Evolutionary conservation across 2,797 vertebrate species (phyloP), one percentile per base, ranked within the genome.

Genomic region (Acanthurus tractus): DNA sequence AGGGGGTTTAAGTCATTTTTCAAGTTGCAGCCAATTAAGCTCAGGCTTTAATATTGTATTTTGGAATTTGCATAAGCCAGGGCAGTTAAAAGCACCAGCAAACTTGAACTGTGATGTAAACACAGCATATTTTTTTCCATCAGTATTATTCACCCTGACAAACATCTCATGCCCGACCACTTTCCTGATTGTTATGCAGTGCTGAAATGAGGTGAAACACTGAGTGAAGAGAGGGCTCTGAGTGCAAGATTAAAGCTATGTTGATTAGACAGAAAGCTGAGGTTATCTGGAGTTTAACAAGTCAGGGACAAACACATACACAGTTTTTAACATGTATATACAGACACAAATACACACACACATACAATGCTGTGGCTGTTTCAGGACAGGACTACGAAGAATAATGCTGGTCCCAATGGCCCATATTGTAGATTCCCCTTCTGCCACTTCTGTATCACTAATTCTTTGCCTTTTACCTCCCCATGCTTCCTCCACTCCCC

Each of bases 231-330:
- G 25, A 49, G 54, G 64, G 45, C 17, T 70, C 46, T 52, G 70
- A 50, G 18, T 52, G 64, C 54, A 15, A 81, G 55, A 84, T 84
- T 81, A 81, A 88, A 88, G 82, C 58, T 38, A 15, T 74, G 84
- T 85, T 75, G 75, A 81, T 86, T 74, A 87, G 83, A 81, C 76
- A 83, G 79, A 53, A 56, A 73, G 68, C 53, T 9, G 55, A 81
- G 89, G 86, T 90, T 83, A 77, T 83, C 63, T 79, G 52, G 84
- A 91, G 84, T 90, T 89, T 73, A 89, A 70, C 48, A 74, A 74
- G 77, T 65, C 62, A 65, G 38, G n/a, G n/a, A 71, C 25, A 57
- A 58, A 63, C 65, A 50, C 55, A 20, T 23, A 63, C 20, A n/a
- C 20, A 63, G 7, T 53, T 9, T 52, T 48, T 58, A 46, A 54